Evolutionary conservation across 1,140 invertebrate species (phyloP).

Genomic region (Tyrophagus putrescentiae): DNA sequence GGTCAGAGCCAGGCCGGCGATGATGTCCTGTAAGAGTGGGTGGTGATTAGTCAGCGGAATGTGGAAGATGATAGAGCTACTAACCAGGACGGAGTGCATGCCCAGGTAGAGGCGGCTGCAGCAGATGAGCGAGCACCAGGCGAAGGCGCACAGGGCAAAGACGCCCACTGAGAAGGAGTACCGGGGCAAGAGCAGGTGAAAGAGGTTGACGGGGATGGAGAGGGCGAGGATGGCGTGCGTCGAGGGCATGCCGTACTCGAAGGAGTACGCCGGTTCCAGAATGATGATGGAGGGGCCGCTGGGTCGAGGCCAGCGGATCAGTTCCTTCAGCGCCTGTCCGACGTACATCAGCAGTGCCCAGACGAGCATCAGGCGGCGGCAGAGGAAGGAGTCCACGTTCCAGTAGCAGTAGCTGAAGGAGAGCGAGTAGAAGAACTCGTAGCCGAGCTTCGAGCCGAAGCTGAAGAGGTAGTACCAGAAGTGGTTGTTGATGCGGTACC

Average conservation of each 20-base stretch:
- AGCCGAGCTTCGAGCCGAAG: conserved; percentile 64
- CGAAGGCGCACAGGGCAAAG: conserved; percentile 35
- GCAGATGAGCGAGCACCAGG: conserved; percentile 60
- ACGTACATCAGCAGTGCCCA: conserved; percentile 73
- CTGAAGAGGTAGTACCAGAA: conserved; percentile 74
- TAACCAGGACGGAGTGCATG: conserved; percentile 73
- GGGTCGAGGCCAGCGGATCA: conserved; percentile 67
- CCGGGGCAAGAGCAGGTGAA: conserved; percentile 33
- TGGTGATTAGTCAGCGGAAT: conserved; percentile 1
- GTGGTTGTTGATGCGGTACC: conserved; percentile 50
- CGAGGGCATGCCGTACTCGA: conserved; percentile 85
- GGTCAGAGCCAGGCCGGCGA: conserved; percentile 53
- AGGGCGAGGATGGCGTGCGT: conserved; percentile 81
- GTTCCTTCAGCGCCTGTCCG: conserved; percentile 72
- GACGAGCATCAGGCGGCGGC: conserved; percentile 57
- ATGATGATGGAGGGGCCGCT: conserved; percentile 58
- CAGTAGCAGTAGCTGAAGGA: conserved; percentile 83
- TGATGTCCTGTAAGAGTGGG: conserved; percentile 46
- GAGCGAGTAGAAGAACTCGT: conserved; percentile 69
- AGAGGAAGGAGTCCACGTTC: conserved; percentile 72
- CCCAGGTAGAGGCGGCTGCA: conserved; percentile 72
- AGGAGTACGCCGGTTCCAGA: conserved; percentile 65
- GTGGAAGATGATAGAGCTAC: conserved; percentile 25
- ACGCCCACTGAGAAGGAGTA: conserved; percentile 39
- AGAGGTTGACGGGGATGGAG: conserved; percentile 64